Evolutionary conservation across 2,113 vertebrate genomes (phyloP).

Genomic region (Syngnathus scovelli): DNA sequence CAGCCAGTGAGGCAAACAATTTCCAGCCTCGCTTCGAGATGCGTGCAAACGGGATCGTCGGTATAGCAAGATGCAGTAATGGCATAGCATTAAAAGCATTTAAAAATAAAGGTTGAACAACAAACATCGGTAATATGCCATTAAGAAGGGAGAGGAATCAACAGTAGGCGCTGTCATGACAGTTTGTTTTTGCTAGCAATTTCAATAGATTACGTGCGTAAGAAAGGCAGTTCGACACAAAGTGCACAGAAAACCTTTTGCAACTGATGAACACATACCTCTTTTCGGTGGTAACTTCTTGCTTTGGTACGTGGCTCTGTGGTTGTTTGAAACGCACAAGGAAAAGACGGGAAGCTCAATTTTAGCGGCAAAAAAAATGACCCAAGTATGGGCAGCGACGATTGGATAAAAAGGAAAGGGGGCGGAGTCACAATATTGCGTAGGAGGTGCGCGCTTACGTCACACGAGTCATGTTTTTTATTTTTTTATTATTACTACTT

Average conservation of each 20-base stretch:
- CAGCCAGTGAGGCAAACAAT: not conserved
- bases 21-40: not conserved
- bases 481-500: too few species aligned
- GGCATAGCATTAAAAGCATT: not conserved
- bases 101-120: too few species aligned
- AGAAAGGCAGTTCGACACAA: not conserved
- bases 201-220: not conserved
- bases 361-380: constrained; percentile 70
- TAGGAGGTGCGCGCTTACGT: not conserved
- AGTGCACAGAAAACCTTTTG: not conserved
- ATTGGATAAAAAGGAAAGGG: constrained; percentile 43
- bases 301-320: not conserved
- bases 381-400: not conserved
- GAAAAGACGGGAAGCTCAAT: constrained; percentile 17
- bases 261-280: constrained; percentile 19
- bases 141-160: not conserved
- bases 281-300: rapidly evolving
- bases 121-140: too few species aligned
- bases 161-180: not conserved
- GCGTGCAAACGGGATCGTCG: not conserved
- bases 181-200: not conserved
- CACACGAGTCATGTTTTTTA: too few species aligned
- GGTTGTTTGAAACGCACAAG: rapidly evolving
- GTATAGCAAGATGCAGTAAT: too few species aligned
- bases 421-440: not conserved